Conservation (phyloP, 1,140 invertebrate genomes). For the Lasioglossum albipes region DNA sequence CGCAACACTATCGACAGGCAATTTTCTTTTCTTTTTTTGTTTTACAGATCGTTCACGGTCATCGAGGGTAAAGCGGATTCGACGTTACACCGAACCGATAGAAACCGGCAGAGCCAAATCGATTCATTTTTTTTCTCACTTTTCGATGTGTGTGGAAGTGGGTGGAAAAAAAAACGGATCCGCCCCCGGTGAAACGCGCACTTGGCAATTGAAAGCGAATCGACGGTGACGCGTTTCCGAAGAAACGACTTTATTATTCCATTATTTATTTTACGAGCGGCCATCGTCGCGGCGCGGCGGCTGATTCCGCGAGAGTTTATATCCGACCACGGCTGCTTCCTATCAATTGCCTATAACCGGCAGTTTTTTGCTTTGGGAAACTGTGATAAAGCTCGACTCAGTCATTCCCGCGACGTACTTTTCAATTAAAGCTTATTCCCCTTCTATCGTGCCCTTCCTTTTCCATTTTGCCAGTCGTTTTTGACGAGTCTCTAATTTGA, state of each 20-base stretch:
- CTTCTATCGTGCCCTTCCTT: no score
- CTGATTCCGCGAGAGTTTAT: constrained; percentile 39
- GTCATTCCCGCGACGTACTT: constrained; percentile 9
- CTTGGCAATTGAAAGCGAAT: constrained; percentile 39
- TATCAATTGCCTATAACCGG: constrained; percentile 43
- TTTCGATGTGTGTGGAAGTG: background rate
- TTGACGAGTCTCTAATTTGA: background rate
- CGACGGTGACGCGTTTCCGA: constrained; percentile 18
- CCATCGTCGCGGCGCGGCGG: constrained; percentile 9
- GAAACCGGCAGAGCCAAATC: background rate
- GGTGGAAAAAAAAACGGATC: background rate
- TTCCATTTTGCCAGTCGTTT: no score
- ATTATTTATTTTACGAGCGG: constrained; percentile 75
- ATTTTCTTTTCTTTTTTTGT: constrained; percentile 35
- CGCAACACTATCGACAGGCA: background rate
- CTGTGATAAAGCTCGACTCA: constrained; percentile 6
- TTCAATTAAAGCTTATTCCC: constrained; percentile 13
- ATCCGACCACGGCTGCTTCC: constrained; percentile 12
- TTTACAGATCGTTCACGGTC: constrained; percentile 26
- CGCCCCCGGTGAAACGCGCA: constrained; percentile 17
- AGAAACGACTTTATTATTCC: constrained; percentile 74
- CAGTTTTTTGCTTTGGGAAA: constrained; percentile 10
- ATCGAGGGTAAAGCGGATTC: constrained; percentile 44
- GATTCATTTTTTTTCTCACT: constrained; percentile 16
- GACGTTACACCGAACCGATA: constrained; percentile 31